phyloP scores from a whole-genome alignment of 2,888 invertebrate species.

The Nephrotoma flavescens region DNA sequence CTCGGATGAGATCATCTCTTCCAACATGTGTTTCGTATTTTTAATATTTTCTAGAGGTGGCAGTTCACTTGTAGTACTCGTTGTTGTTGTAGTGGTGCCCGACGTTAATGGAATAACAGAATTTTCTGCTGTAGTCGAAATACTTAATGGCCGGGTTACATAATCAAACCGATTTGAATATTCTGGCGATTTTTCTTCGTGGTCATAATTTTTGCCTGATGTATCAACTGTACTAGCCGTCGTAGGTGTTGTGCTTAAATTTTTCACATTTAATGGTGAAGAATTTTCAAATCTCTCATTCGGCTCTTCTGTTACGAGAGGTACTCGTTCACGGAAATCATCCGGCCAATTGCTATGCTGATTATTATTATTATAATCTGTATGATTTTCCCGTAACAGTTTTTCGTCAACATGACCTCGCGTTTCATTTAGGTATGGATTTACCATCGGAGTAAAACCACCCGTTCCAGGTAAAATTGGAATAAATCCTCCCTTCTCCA shows the following conservation, averaged over 20 bases:
- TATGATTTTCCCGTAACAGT: slow-evolving; percentile 17
- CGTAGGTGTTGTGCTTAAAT: not conserved
- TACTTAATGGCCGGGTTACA: not conserved
- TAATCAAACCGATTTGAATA: slow-evolving; percentile 5
- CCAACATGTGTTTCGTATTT: not conserved
- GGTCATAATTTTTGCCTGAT: not conserved
- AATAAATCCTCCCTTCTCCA: slow-evolving; percentile 62
- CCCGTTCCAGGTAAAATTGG: slow-evolving; percentile 58
- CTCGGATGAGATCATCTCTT: slow-evolving; percentile 4
- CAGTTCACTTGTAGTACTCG: not conserved
- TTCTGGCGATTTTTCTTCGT: slow-evolving; percentile 6
- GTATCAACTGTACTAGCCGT: not conserved
- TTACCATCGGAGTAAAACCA: slow-evolving; percentile 56
- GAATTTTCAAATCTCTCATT: not conserved
- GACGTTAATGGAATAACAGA: not conserved
- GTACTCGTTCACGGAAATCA: slow-evolving; percentile 9
- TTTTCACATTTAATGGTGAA: not conserved
- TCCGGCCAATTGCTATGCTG: slow-evolving; percentile 5
- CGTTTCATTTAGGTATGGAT: slow-evolving; percentile 30
- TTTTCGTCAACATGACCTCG: slow-evolving; percentile 15
- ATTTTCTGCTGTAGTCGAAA: not conserved
- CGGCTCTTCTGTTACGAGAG: slow-evolving; percentile 7
- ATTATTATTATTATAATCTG: slow-evolving; percentile 21
- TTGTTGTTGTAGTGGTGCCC: not conserved
- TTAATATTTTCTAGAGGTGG: not conserved